These are phyloP conservation scores for Ochropleura leucogaster DNA, from an alignment of 2,888 invertebrate species.

Conservation along the genomic window DNA sequence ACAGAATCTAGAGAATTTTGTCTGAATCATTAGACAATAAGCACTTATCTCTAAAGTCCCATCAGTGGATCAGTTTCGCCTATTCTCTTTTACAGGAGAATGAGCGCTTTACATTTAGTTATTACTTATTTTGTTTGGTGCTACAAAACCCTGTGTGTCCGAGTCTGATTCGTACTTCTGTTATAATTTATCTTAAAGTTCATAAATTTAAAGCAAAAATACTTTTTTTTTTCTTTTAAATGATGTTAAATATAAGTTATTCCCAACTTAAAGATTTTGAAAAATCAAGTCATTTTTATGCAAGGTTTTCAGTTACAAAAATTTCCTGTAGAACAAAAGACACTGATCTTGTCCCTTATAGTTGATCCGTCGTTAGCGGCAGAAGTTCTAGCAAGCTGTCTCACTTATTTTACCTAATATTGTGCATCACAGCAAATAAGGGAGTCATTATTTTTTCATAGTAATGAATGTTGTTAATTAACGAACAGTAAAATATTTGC, in stretches of 20 bases:
- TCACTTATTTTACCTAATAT: neutral
- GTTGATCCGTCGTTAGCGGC: neutral
- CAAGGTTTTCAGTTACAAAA: neutral
- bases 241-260: neutral
- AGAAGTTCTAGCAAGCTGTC: neutral
- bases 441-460: neutral
- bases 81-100: no score
- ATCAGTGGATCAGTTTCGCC: no score
- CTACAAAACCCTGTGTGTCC: no score
- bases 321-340: neutral
- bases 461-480: neutral
- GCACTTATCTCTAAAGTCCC: no score
- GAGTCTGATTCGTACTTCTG: no score
- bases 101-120: no score
- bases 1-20: no score
- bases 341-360: neutral
- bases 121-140: no score
- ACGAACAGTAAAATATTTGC: neutral
- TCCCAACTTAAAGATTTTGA: conserved; percentile 13
- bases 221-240: neutral
- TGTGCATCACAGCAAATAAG: neutral
- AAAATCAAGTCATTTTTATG: neutral
- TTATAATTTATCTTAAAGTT: no score
- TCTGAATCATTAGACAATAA: no score
- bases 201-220: no score